These are phyloP conservation scores for Margaritifera margaritifera DNA, from an alignment of 2,888 invertebrate genomes.

Conservation along the genomic window DNA sequence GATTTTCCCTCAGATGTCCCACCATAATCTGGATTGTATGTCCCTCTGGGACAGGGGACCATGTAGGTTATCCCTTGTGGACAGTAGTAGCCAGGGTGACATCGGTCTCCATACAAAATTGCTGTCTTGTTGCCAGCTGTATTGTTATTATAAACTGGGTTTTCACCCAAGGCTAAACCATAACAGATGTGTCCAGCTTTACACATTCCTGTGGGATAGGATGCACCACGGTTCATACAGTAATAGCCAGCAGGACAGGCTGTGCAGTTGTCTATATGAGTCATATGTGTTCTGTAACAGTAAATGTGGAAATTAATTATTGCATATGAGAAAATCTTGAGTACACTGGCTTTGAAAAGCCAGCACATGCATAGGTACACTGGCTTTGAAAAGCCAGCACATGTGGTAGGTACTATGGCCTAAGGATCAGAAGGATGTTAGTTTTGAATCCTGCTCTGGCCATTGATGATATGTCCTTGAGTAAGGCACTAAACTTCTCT, in stretches of 20 bases:
- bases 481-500: too few relatives aligned
- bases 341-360: too few relatives aligned
- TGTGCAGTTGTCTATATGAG: constrained; percentile 53
- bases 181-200: constrained; percentile 70
- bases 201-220: constrained; percentile 62
- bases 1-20: constrained; percentile 44
- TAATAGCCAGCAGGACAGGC: constrained; percentile 66
- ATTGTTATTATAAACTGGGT: constrained; percentile 69
- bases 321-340: not conserved
- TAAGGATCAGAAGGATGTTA: too few relatives aligned
- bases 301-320: not conserved
- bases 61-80: constrained; percentile 62
- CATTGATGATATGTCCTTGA: too few relatives aligned
- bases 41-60: constrained; percentile 66
- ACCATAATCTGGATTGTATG: constrained; percentile 60
- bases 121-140: constrained; percentile 61
- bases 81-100: constrained; percentile 68
- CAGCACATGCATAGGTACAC: too few relatives aligned
- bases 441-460: too few relatives aligned
- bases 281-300: constrained; percentile 43
- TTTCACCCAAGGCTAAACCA: constrained; percentile 52
- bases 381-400: too few relatives aligned
- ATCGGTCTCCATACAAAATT: constrained; percentile 66
- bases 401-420: too few relatives aligned
- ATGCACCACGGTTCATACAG: constrained; percentile 64